phyloP scores from a whole-genome alignment of 2,797 vertebrate species.

The Natrix natrix region DNA sequence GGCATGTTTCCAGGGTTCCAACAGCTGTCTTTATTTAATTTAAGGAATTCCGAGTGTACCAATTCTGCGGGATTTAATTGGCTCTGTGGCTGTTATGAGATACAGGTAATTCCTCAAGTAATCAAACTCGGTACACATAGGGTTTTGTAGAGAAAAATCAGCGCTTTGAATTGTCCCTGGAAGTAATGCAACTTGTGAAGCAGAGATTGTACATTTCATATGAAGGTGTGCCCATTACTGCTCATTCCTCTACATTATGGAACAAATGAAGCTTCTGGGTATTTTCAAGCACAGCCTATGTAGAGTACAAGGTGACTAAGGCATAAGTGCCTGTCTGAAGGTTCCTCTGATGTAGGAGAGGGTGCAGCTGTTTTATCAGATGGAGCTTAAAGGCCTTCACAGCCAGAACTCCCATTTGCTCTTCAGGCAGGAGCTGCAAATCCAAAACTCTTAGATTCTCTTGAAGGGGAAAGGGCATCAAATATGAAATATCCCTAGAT shows the following conservation, averaged over 20 bases:
- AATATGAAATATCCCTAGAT: neutral
- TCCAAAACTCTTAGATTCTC: neutral
- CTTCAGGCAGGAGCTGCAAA: neutral
- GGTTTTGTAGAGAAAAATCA: neutral
- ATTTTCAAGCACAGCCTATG: no score
- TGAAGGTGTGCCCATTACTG: neutral
- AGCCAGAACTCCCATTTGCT: neutral
- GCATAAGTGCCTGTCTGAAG: neutral
- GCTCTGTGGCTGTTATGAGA: neutral
- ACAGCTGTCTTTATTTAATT: neutral
- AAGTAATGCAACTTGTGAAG: neutral
- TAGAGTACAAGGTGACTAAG: neutral
- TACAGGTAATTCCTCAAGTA: neutral
- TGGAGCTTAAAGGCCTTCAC: neutral
- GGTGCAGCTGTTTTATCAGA: neutral
- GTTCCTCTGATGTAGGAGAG: neutral
- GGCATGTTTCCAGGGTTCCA: neutral
- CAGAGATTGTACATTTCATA: neutral
- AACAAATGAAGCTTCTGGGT: neutral
- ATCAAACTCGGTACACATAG: neutral
- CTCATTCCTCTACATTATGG: neutral
- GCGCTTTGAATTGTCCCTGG: neutral
- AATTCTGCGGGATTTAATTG: neutral
- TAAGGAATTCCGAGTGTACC: neutral
- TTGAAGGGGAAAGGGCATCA: neutral